Base-by-base conservation (phyloP, 2,113 vertebrate genomes). In the Vicugna pacos region DNA sequence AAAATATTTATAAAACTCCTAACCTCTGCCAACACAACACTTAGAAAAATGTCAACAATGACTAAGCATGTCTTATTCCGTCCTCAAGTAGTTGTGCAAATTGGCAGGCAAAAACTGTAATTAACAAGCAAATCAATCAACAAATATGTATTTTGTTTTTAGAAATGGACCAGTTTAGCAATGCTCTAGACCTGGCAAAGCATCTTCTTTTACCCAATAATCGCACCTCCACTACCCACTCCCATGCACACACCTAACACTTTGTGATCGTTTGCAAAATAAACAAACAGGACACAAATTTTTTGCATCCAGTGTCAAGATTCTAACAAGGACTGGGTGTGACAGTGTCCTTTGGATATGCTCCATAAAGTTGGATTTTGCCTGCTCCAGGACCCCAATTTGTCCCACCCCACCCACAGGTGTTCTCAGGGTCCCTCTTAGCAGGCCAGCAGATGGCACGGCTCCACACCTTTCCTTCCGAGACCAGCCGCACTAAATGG, bases 31-130 rank as follows among this genome's bases (percentile, higher is more conserved):
- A 93, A 65, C n/a, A 50, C 46, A 32, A 65, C 15, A 17, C 81
- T 96, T 46, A 65, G 75, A 80, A 80, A 96, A 86, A 88, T 35
- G 87, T 85, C 89, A 76, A 58, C 58, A 28, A 3, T 65, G 89
- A 93, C 56, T 60, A 96, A 93, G 42, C 28, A 0, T 1, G 48
- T 56, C 77, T 64, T 46, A 56, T 0, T 11, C 60, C 50, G 9
- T 69, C 10, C 64, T 54, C 58, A 9, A 65, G 86, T 1, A 58
- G 89, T n/a, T 46, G 3, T 35, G 42, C n/a, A 5, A 72, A 58
- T 17, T 60, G 65, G 72, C 81, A 70, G 65, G 52, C 35, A 81
- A 81, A 81, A 93, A 38, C 81, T 62, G 69, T 69, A 80, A 93
- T 87, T 84, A 87, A 81, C 30, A 10, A 50, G 28, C 30, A 38